Base-by-base conservation (phyloP, 1,140 invertebrate genomes). In the Musca vetustissima region DNA sequence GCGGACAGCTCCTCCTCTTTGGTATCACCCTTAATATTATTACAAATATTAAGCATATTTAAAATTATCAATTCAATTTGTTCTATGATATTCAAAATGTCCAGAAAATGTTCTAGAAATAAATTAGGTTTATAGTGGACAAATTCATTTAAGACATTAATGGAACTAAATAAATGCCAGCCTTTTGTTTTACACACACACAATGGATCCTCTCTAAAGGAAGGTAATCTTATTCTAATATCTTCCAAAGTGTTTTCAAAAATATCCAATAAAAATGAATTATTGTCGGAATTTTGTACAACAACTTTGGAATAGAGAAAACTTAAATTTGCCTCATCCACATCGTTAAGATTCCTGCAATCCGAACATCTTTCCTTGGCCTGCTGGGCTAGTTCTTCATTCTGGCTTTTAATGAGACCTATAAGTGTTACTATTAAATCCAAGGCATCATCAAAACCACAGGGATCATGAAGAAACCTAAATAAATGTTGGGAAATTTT, bases 401-500 rank as follows among this genome's bases (percentile, higher is more conserved):
- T 64, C 4, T 72, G 50, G 1, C 71, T 68, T 4, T 69, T 52
- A 28, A 81, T n/a, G 25, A 77, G 70, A 1, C 74, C 64, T 14
- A 81, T n/a, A 52, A 81, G 69, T 1, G 50, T 53, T 1, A 81
- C 76, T 0, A 73, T 75, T 57, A 81, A 69, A 21, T 80, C 79
- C 25, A 74, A 24, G 0, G 77, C 78, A 74, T 81, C 79, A 53
- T 81, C 76, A n/a, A 75, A 81, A 7, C 79, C 77, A n/a, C 76
- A 73, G 0, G 76, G 72, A 71, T 80, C 72, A 7, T 77, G 69
- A 0, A 81, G 71, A 1, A 76, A 65, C 22, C 72, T 67, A 7
- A 78, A 74, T 0, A 80, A 59, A 19, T 72, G 17, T 2, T 69
- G 53, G 0, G 69, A 59, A 52, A 80, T 67, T 0, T 21, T 8